Evolutionary conservation across 2,888 invertebrate species (phyloP).

Genomic region (Ochropacha duplaris): DNA sequence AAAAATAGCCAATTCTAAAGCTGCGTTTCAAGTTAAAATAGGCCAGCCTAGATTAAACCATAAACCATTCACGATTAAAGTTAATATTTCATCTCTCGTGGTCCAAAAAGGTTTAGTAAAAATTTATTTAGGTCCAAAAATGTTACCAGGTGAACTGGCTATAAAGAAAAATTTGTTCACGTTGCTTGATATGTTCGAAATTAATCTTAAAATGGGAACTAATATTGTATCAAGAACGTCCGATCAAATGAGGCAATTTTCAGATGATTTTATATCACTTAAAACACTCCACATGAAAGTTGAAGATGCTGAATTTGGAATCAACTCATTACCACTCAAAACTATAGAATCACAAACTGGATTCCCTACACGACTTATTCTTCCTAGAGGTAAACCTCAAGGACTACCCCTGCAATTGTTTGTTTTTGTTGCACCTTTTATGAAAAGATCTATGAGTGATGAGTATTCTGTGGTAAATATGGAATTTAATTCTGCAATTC

Average conservation of each 20-base stretch:
- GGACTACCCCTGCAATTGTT: slow-evolving; percentile 86
- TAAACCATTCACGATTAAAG: slow-evolving; percentile 86
- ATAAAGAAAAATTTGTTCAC: slow-evolving; percentile 82
- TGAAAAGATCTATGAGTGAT: slow-evolving; percentile 50
- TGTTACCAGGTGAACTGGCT: slow-evolving; percentile 80
- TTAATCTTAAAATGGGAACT: slow-evolving; percentile 83
- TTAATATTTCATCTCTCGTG: slow-evolving; percentile 84
- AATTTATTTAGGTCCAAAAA: slow-evolving; percentile 87
- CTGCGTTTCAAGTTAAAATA: slow-evolving; percentile 67
- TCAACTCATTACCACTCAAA: slow-evolving; percentile 76
- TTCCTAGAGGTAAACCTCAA: slow-evolving; percentile 87
- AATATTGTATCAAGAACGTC: slow-evolving; percentile 86
- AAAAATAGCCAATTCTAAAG: slow-evolving; percentile 51
- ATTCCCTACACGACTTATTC: slow-evolving; percentile 86
- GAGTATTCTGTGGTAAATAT: slow-evolving; percentile 60
- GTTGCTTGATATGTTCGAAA: slow-evolving; percentile 83
- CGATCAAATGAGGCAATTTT: slow-evolving; percentile 82
- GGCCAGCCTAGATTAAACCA: slow-evolving; percentile 87
- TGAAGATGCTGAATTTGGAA: slow-evolving; percentile 79
- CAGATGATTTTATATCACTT: slow-evolving; percentile 84
- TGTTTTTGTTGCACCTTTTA: slow-evolving; percentile 83
- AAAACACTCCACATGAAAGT: slow-evolving; percentile 84
- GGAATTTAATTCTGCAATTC: slow-evolving; percentile 63
- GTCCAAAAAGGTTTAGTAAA: slow-evolving; percentile 84
- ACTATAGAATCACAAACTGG: slow-evolving; percentile 80